Percentiles rank a stretch among this genome's conserved stretches.
phyloP scores from a whole-genome alignment of 2,113 vertebrate genomes.

The Spermophilus dauricus region DNA sequence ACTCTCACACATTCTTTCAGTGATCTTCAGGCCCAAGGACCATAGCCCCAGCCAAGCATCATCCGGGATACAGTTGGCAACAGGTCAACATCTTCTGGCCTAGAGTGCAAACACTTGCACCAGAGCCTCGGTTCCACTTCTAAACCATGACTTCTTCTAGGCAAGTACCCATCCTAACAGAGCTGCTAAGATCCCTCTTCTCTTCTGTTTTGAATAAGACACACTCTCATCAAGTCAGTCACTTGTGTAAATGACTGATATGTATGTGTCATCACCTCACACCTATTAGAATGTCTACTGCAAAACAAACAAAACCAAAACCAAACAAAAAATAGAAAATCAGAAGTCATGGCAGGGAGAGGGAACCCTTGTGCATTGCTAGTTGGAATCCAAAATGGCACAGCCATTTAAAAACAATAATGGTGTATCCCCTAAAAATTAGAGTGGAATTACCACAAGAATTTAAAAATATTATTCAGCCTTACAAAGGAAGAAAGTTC shows the following conservation, averaged over 20 bases:
- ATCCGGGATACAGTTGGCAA: accelerated
- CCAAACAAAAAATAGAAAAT: background rate
- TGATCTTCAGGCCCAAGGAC: background rate
- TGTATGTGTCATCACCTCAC: background rate
- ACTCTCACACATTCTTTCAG: background rate
- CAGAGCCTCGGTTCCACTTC: background rate
- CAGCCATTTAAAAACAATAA: background rate
- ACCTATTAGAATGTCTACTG: background rate
- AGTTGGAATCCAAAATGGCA: background rate
- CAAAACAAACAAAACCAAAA: background rate
- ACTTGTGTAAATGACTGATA: background rate
- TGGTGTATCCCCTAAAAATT: background rate
- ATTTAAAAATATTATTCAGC: no score
- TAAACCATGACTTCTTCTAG: background rate
- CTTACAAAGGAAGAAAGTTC: no score
- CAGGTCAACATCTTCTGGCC: background rate
- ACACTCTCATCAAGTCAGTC: background rate
- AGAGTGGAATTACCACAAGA: background rate
- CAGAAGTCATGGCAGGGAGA: background rate
- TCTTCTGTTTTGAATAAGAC: slow-evolving; percentile 44
- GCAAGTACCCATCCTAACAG: background rate
- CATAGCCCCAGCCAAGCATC: background rate
- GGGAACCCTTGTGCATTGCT: background rate
- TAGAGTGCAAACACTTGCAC: no score
- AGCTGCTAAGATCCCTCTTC: background rate